Conservation (phyloP, 2,797 vertebrate species). For the Limosa lapponica region DNA sequence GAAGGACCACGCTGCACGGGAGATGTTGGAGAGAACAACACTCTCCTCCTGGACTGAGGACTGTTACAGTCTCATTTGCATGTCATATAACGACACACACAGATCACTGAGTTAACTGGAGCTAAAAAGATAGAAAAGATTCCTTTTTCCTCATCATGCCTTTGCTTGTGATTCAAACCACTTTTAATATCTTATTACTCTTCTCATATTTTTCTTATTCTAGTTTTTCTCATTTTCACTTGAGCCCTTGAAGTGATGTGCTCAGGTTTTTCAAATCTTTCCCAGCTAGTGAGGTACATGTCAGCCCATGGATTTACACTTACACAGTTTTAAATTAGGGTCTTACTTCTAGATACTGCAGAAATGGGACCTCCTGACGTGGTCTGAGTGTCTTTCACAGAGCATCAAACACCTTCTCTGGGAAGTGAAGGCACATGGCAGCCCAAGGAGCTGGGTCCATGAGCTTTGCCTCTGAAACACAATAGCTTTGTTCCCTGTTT, state of each 20-base stretch:
- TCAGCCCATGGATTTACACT: neutral
- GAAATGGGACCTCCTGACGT: neutral
- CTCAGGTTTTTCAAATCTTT: neutral
- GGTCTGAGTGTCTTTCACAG: neutral
- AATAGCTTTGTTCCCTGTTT: neutral
- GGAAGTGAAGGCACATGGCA: neutral
- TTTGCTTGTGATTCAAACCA: neutral
- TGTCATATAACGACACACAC: fast-evolving
- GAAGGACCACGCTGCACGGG: neutral
- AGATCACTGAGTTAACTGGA: neutral
- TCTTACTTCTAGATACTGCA: neutral
- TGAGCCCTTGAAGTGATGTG: neutral
- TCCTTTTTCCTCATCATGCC: neutral
- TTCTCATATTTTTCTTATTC: neutral
- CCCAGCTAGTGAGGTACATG: neutral
- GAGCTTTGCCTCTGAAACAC: neutral
- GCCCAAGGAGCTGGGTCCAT: neutral
- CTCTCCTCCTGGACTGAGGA: neutral
- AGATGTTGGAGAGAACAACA: neutral
- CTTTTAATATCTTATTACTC: neutral
- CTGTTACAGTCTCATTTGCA: neutral
- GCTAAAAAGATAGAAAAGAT: neutral
- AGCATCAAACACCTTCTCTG: neutral
- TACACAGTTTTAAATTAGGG: neutral
- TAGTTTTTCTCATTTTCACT: neutral